phyloP scores from a whole-genome alignment of 2,888 invertebrate genomes.

The Metallyticus violacea region DNA sequence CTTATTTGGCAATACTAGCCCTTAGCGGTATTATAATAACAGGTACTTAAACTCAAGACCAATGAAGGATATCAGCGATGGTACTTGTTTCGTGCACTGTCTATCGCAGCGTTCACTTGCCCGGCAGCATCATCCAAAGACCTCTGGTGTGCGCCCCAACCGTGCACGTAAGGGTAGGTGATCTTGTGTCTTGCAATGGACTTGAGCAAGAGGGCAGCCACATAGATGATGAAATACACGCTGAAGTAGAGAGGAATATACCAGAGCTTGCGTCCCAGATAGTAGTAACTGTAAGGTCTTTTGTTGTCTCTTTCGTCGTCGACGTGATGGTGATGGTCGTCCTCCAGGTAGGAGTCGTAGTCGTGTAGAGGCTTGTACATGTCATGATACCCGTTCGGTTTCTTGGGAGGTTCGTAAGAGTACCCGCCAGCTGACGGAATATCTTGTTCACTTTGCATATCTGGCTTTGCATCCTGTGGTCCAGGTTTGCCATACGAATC shows the following conservation, averaged over 20 bases:
- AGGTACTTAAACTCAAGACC: too few relatives aligned
- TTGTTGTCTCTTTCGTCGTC: constrained; percentile 39
- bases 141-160: background rate
- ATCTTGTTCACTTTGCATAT: background rate
- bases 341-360: constrained; percentile 8
- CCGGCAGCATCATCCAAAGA: background rate
- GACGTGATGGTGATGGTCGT: background rate
- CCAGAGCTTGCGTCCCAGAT: constrained; percentile 70
- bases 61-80: background rate
- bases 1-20: too few relatives aligned
- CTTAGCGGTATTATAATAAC: too few relatives aligned
- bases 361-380: background rate
- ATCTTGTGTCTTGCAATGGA: constrained; percentile 72
- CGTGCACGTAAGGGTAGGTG: constrained; percentile 42
- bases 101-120: constrained; percentile 37
- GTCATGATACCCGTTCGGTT: background rate
- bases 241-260: constrained; percentile 74
- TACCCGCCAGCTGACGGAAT: background rate
- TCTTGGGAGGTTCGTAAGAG: background rate
- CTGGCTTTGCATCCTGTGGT: background rate
- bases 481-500: background rate
- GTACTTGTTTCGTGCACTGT: constrained; percentile 23
- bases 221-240: constrained; percentile 62
- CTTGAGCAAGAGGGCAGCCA: constrained; percentile 68
- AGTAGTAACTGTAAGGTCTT: constrained; percentile 66